Evolutionary conservation across 1,140 invertebrate genomes (phyloP).

Genomic region (Magallana angulata): DNA sequence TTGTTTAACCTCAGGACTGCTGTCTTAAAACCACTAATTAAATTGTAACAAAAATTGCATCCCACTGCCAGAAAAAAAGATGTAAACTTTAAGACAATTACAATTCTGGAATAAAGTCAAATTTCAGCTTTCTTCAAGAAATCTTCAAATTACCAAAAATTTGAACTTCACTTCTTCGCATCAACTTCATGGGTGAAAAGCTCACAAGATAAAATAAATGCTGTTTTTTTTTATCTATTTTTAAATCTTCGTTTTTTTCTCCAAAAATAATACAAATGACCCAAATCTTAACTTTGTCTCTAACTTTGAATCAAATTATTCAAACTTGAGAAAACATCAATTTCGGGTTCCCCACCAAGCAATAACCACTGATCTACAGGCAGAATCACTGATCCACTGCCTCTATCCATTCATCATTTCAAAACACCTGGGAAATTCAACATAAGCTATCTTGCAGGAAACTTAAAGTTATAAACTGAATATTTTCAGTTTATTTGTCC

Average conservation of each 20-base stretch:
- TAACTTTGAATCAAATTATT: slow-evolving; percentile 26
- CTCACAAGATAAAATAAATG: background rate
- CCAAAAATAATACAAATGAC: slow-evolving; percentile 34
- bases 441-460: background rate
- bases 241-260: background rate
- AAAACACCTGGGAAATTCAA: slow-evolving; percentile 10
- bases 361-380: background rate
- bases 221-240: background rate
- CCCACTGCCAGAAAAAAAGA: background rate
- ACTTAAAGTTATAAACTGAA: no score
- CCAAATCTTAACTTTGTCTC: background rate
- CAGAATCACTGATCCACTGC: background rate
- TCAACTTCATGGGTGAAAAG: background rate
- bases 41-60: slow-evolving; percentile 6
- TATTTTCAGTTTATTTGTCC: no score
- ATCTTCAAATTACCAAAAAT: background rate
- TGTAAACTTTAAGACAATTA: slow-evolving; percentile 15
- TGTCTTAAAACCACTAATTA: slow-evolving; percentile 12
- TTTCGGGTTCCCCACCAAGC: background rate
- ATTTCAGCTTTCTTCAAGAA: background rate
- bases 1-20: slow-evolving; percentile 7
- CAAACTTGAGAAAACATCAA: slow-evolving; percentile 11
- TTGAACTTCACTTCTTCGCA: background rate
- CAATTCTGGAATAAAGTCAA: slow-evolving; percentile 31
- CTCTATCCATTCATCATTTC: background rate